Evolutionary conservation across 1,140 invertebrate species (phyloP).

Genomic region (Nebria ingens): DNA sequence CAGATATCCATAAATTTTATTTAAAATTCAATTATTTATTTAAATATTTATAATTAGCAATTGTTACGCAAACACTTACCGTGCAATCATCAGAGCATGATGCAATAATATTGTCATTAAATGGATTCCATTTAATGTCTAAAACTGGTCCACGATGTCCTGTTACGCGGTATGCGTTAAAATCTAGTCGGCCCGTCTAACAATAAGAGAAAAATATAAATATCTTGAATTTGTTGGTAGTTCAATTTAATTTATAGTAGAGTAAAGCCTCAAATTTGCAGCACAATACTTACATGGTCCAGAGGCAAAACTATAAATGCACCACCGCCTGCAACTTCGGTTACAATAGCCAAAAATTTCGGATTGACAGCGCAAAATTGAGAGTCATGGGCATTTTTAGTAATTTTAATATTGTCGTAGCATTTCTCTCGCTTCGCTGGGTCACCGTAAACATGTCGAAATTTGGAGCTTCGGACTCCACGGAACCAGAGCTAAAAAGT

Average conservation of each 20-base stretch:
- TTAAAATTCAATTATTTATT: conserved; percentile 6
- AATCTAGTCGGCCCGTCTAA: conserved; percentile 66
- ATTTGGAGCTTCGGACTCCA: conserved; percentile 79
- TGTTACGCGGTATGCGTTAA: conserved; percentile 66
- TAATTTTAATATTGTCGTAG: conserved; percentile 89
- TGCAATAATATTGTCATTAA: conserved; percentile 92
- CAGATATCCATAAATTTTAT: neutral
- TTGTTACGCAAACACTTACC: conserved; percentile 40
- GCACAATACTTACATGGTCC: conserved; percentile 68
- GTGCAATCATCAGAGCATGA: conserved; percentile 90
- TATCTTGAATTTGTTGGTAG: neutral
- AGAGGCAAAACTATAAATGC: conserved; percentile 86
- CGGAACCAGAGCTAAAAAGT: conserved; percentile 65
- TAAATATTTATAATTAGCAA: conserved; percentile 4
- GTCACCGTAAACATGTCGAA: conserved; percentile 86
- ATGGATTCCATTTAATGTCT: conserved; percentile 85
- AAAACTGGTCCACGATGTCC: conserved; percentile 74
- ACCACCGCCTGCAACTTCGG: conserved; percentile 87
- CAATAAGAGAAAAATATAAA: too few relatives aligned
- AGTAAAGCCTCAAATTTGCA: too few relatives aligned
- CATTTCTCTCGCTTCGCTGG: conserved; percentile 78
- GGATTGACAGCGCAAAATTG: conserved; percentile 90
- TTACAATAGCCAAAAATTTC: conserved; percentile 88
- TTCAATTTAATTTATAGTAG: conserved; percentile 14
- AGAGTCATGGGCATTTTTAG: conserved; percentile 84